phyloP scores from a whole-genome alignment of 2,797 vertebrate species.

The Kryptopterus vitreolus region DNA sequence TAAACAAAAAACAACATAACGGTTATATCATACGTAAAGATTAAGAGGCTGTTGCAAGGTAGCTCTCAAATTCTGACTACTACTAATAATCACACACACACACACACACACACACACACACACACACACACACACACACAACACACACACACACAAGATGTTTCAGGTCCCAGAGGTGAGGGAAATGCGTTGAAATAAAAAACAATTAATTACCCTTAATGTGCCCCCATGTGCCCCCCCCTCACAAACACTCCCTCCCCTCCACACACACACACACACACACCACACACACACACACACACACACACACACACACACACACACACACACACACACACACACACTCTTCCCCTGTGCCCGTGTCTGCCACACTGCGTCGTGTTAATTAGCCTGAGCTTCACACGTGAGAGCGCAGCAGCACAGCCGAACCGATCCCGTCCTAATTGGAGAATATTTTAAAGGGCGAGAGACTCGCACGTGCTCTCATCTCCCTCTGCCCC shows the following conservation, averaged over 20 bases:
- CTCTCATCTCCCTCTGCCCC: constrained; percentile 21
- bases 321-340: not conserved
- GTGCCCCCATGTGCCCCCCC: constrained; percentile 39
- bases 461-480: constrained; percentile 45
- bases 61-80: too few relatives aligned
- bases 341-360: constrained; percentile 14
- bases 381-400: constrained; percentile 57
- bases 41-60: too few relatives aligned
- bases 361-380: constrained; percentile 47
- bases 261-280: not conserved
- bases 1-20: too few relatives aligned
- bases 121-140: not conserved
- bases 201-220: constrained; percentile 59
- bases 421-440: constrained; percentile 48
- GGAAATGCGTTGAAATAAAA: constrained; percentile 47
- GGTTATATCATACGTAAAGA: too few relatives aligned
- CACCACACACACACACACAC: constrained; percentile 4
- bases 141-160: not conserved
- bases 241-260: not conserved
- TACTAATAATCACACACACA: not conserved
- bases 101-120: not conserved
- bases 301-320: not conserved
- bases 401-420: constrained; percentile 44
- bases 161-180: constrained; percentile 47
- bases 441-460: constrained; percentile 60